Percentiles rank a stretch among this genome's conserved stretches.
Conservation (phyloP, 1,140 invertebrate genomes). For the Apocrypta bakeri region DNA sequence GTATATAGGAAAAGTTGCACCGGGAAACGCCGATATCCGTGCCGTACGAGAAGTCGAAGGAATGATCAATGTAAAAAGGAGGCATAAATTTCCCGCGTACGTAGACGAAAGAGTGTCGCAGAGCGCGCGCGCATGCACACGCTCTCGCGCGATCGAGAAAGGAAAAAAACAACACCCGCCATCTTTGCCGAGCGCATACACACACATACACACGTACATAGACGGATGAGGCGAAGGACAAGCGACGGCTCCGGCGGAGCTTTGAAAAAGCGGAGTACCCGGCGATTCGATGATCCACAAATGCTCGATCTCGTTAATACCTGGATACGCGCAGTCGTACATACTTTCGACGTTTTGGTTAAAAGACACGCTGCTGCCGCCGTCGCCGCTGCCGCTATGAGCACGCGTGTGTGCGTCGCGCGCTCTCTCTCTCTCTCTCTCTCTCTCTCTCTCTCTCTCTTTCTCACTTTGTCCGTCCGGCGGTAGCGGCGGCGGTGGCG, state of each 20-base stretch:
- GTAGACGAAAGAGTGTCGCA: constrained; percentile 23
- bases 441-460: no score
- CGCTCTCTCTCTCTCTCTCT: no score
- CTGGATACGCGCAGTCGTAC: background rate
- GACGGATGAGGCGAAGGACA: constrained; percentile 58
- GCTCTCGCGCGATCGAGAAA: constrained; percentile 47
- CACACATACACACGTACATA: background rate
- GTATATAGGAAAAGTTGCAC: background rate
- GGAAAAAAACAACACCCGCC: constrained; percentile 69
- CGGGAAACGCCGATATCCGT: background rate
- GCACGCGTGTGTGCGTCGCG: constrained; percentile 43
- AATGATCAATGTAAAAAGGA: background rate
- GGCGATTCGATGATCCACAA: background rate
- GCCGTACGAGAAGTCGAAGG: background rate
- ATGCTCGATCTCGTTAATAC: no score
- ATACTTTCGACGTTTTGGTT: background rate
- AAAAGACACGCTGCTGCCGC: background rate
- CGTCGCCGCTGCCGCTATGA: constrained; percentile 49
- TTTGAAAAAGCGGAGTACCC: constrained; percentile 20
- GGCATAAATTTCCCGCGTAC: constrained; percentile 47
- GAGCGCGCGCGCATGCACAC: constrained; percentile 35
- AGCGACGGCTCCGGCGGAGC: constrained; percentile 55
- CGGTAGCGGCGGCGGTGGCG: background rate
- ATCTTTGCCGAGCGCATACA: constrained; percentile 61
- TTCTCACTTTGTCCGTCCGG: no score